Evolutionary conservation across 2,113 vertebrate genomes (phyloP), one percentile per base, ranked within the genome.

Genomic region (Coracopsis vasa): DNA sequence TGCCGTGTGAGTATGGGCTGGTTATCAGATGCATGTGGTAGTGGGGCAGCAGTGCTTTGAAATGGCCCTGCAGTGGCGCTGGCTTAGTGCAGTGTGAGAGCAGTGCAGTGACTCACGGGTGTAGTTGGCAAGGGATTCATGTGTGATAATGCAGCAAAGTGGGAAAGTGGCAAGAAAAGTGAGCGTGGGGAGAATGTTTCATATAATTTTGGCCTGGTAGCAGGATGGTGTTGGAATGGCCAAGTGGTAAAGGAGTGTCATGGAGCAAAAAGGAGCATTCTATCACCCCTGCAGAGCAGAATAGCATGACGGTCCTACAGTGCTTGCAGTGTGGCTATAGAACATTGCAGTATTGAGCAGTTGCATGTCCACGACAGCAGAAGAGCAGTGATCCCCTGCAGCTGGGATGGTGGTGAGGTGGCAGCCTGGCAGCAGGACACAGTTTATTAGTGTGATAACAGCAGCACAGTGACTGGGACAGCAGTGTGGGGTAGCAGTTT

Each of bases 301-400:
- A 73, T 6, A 53, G n/a, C 35, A 5, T 33, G 91, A 20, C 0
- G 1, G 41, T 70, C 47, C 33, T 60, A 2, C 27, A 11, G 25
- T 13, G 28, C 51, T 31, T 35, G 8, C 29, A 20, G 39, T 0
- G 0, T 37, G 35, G 53, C 74, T 75, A 41, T 13, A 39, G 72
- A 64, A 11, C 17, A 28, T 42, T 4, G 45, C 2, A 0, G 41
- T 16, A 16, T 16, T 0, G 2, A 66, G 67, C 66, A 21, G 25
- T 19, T 1, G 3, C 18, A 3, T 1, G 0, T 37, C 80, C 1
- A 0, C 25, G 25, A 21, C 15, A 56, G 73, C 45, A 64, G 72
- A 72, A 71, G 16, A 87, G 60, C 42, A 48, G 58, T 12, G 35
- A 64, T 61, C 15, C 42, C 37, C 47, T 1, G 50, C 67, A 60